Percentiles rank a stretch among this genome's conserved stretches.
Conservation (phyloP, 2,797 vertebrate species). For the Psittacula echo region DNA sequence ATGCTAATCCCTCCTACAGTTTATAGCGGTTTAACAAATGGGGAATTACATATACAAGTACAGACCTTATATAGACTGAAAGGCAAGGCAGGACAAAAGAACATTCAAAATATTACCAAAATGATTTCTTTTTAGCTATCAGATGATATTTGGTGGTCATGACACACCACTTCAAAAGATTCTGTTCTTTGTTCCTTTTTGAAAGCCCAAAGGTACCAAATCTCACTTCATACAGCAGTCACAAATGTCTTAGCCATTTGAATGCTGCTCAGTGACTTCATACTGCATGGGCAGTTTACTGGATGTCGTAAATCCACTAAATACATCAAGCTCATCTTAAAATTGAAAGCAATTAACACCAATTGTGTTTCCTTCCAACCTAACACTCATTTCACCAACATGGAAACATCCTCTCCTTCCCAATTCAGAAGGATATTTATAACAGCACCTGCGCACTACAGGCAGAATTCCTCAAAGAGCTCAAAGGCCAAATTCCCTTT, state of each 20-base stretch:
- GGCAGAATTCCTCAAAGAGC: neutral
- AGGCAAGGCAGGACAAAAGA: neutral
- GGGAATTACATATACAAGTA: neutral
- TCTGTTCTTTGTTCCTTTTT: neutral
- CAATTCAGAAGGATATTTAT: neutral
- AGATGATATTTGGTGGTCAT: neutral
- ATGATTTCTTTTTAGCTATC: neutral
- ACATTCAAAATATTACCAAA: neutral
- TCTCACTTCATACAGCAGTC: neutral
- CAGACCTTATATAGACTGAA: neutral
- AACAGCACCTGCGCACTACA: neutral
- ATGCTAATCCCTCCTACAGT: neutral
- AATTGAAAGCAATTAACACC: neutral
- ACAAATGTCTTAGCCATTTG: neutral
- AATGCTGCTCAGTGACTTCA: neutral
- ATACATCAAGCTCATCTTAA: neutral
- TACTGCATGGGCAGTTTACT: neutral
- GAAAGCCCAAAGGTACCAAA: neutral
- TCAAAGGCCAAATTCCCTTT: neutral
- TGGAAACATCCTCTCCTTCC: neutral
- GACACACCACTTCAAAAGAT: neutral
- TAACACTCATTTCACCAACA: neutral
- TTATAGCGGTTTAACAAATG: neutral
- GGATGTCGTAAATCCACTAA: neutral
- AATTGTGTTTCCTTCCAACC: rapidly evolving